Conservation (phyloP, 2,113 vertebrate genomes). For the Mellivora capensis region DNA sequence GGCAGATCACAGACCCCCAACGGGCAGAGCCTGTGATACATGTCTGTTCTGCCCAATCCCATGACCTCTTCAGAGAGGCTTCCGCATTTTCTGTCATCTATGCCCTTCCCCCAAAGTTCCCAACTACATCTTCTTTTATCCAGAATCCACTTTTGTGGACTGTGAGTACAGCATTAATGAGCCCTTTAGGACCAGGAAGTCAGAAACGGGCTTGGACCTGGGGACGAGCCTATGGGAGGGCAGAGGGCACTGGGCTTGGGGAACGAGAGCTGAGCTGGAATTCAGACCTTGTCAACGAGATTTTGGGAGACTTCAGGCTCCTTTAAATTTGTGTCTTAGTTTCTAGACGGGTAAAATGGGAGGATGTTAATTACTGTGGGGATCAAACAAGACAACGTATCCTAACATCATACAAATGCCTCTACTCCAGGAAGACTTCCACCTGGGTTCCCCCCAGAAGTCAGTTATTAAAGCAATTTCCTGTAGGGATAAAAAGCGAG, state of each 20-base stretch:
- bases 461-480: constrained; percentile 44
- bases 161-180: neutral
- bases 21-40: neutral
- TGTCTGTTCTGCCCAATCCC: neutral
- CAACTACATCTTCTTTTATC: neutral
- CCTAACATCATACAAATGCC: neutral
- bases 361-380: neutral
- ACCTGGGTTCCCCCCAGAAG: neutral
- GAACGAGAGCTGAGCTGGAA: neutral
- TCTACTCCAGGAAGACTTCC: neutral
- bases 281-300: neutral
- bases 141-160: neutral
- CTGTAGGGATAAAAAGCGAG: neutral
- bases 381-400: neutral
- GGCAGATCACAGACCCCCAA: neutral
- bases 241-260: neutral
- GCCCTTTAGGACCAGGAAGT: neutral
- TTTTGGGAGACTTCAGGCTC: neutral
- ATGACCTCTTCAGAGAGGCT: neutral
- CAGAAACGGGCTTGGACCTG: neutral
- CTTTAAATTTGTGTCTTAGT: neutral
- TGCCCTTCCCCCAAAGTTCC: neutral
- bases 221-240: neutral
- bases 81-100: neutral
- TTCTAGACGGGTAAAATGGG: neutral